These are phyloP conservation scores for Volucella inflata DNA, from an alignment of 2,888 invertebrate genomes.

Conservation along the genomic window DNA sequence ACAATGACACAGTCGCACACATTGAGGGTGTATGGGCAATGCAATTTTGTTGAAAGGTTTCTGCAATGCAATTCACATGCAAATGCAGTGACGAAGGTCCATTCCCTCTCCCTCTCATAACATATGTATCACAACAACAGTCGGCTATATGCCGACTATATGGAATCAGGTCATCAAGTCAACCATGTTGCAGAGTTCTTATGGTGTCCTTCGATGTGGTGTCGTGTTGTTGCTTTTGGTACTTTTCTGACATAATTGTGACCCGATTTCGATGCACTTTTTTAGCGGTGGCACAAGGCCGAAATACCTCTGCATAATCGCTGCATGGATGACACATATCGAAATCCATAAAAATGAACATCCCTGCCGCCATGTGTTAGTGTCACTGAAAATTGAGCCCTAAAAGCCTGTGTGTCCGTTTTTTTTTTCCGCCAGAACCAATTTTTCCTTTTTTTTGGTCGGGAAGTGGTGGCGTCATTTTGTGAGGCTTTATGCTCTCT, in stretches of 20 bases:
- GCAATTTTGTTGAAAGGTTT: constrained; percentile 62
- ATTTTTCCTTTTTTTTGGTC: background rate
- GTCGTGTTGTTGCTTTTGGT: constrained; percentile 6
- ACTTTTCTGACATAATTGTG: constrained; percentile 54
- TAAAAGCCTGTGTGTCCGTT: constrained; percentile 3
- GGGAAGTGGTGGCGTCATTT: background rate
- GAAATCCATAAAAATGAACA: constrained; percentile 37
- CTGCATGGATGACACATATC: constrained; percentile 50
- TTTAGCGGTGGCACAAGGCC: constrained; percentile 32
- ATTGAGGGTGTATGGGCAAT: constrained; percentile 13
- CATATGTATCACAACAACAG: background rate
- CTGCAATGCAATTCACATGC: constrained; percentile 40
- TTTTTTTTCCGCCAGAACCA: background rate
- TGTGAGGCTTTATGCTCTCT: background rate
- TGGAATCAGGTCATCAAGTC: constrained; percentile 48
- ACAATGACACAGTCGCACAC: constrained; percentile 32
- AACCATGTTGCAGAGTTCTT: constrained; percentile 41
- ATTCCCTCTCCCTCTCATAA: too few relatives aligned
- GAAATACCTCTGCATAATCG: constrained; percentile 67
- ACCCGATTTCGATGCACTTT: constrained; percentile 45
- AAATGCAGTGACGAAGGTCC: background rate
- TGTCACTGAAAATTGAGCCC: constrained; percentile 46
- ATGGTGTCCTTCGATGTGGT: constrained; percentile 44
- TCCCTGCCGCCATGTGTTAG: constrained; percentile 38
- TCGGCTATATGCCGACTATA: background rate